Base-by-base conservation (phyloP, 2,797 vertebrate species). In the Gobio occitaniae region DNA sequence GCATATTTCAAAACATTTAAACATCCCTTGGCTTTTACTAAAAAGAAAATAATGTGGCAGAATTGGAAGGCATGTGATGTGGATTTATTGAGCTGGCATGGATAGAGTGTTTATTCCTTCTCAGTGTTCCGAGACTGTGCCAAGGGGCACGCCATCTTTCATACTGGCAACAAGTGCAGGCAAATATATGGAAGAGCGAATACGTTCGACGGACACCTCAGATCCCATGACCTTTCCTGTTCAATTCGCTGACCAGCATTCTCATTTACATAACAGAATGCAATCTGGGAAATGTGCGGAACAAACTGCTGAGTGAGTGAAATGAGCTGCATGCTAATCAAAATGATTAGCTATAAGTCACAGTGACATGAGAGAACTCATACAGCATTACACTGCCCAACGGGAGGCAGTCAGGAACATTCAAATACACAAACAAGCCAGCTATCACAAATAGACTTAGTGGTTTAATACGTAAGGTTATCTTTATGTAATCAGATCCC, bases 271-370 rank as follows among this genome's bases (percentile, higher is more conserved):
- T 88, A 90, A 86, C 89, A 91, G 80, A 85, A 86, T 87, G 84
- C 87, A 86, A 90, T 92, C 90, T 90, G 88, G 89, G 88, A 89
- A 86, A 47, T 59, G 88, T 21, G 79, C 86, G 86, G 78, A 48
- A 76, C 41, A 68, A 78, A 86, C 69, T 78, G 93, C 92, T 93
- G 93, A 94, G 89, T 72, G 84, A 86, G 90, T 85, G 78, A 92
- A 92, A 93, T 89, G 88, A 78, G 90, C 90, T 88, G 92, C 88
- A 91, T 90, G 25, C 75, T 86, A 90, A 92, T 90, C 84, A 84
- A 85, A 93, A 90, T 91, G 87, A 91, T 94, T 87, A 90, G 89
- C 91, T 86, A 89, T 91, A 93, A 86, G 65, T 88, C 89, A 86
- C 11, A 16, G 25, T 86, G 83, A 80, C 83, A 52, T 69, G 63